A percentile compares a stretch with the other conserved stretches of the same genome.
Conservation (phyloP, 1,140 invertebrate species). For the Bombus impatiens region DNA sequence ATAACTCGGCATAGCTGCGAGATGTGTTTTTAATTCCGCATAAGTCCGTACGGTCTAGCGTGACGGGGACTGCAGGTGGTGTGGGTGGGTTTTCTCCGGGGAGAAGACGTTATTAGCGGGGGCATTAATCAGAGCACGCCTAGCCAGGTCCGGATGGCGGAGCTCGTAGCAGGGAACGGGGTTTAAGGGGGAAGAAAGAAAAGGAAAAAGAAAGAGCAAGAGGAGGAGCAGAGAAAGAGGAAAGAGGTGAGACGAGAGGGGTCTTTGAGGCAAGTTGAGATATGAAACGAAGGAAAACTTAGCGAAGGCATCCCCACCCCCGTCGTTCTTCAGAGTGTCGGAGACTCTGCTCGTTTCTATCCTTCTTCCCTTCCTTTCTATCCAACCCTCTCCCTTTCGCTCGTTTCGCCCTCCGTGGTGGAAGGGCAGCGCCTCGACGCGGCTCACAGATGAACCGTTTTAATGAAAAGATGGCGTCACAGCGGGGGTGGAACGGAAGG, state of each 20-base stretch:
- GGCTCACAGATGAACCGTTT: conserved; percentile 79
- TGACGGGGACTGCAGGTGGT: conserved; percentile 27
- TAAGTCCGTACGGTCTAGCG: conserved; percentile 72
- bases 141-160: conserved; percentile 43
- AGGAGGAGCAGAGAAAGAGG: conserved; percentile 32
- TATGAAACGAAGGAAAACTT: conserved; percentile 79
- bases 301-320: conserved; percentile 48
- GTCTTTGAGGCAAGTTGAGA: conserved; percentile 68
- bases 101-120: conserved; percentile 81
- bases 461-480: conserved; percentile 81
- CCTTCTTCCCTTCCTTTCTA: conserved; percentile 38
- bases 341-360: conserved; percentile 23
- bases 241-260: background rate
- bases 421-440: conserved; percentile 71
- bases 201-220: conserved; percentile 18
- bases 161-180: conserved; percentile 23
- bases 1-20: conserved; percentile 64
- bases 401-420: conserved; percentile 29
- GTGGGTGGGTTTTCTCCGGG: conserved; percentile 65
- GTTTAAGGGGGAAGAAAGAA: conserved; percentile 36
- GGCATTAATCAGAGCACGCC: conserved; percentile 80
- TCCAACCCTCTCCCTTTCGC: conserved; percentile 43
- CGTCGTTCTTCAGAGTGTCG: conserved; percentile 37
- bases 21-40: conserved; percentile 82
- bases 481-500: conserved; percentile 40